Evolutionary conservation across 2,888 invertebrate species (phyloP), one percentile per base, ranked within the genome.

Genomic region (Gari tellinella): DNA sequence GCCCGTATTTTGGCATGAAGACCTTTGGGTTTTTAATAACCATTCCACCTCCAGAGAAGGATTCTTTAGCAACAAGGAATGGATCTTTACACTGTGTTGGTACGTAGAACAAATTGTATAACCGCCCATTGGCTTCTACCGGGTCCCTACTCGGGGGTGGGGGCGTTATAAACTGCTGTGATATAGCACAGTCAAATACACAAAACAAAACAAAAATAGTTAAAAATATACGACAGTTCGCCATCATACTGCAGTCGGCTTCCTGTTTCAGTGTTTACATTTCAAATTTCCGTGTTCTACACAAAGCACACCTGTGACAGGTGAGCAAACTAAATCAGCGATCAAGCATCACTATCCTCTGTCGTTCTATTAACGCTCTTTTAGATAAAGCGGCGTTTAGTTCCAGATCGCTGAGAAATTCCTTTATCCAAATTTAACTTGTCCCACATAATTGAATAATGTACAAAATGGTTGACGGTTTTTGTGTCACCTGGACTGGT

Each of bases 31-130:
- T 40, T 31, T 62, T 75, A 14, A 48, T 63, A 5, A 63, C 55
- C 0, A 78, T 74, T 21, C 72, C 46, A 8, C 70, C 72, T n/a
- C 81, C 82, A 21, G 63, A 21, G 26, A 82, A 62, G 10, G 75
- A 70, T 12, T 53, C 49, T 5, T 53, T 48, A n/a, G 41, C 53
- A 37, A 80, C 15, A 1, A 84, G 51, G 4, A 46, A 65, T 1
- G 89, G 89, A 38, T 83, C 80, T 19, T 64, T 65, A 53, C 89
- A 89, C n/a, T 73, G 72, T 1, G 46, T 23, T 2, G 89, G 87
- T 7, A 87, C 75, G 43, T 86, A 81, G 19, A 72, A 40, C 0
- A 89, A 61, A 66, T 85, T 86, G 72, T 87, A 89, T 10, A 89
- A 76, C 7, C 81, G 81, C 8, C 87, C 87, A 57, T 89, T 85